These are phyloP conservation scores for Gymnothorax javanicus DNA, from an alignment of 2,797 vertebrate genomes.

Conservation along the genomic window DNA sequence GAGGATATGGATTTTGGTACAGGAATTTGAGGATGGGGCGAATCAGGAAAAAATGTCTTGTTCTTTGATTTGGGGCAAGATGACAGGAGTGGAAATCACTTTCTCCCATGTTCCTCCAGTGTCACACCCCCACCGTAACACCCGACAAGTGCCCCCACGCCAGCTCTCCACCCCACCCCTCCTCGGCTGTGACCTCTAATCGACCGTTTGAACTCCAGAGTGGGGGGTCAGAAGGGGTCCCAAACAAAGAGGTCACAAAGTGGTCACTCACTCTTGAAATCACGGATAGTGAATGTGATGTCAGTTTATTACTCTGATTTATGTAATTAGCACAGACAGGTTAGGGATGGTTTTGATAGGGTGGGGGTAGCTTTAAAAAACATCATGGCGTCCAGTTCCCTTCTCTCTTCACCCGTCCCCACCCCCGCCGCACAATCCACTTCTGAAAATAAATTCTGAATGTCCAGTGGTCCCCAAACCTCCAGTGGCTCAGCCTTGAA, in stretches of 20 bases:
- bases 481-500: constrained; percentile 78
- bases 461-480: constrained; percentile 72
- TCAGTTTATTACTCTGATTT: constrained; percentile 89
- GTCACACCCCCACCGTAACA: constrained; percentile 3
- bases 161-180: background rate
- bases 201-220: constrained; percentile 91
- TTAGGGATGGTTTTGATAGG: constrained; percentile 61
- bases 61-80: constrained; percentile 69
- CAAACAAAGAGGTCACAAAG: constrained; percentile 88
- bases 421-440: constrained; percentile 60
- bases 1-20: background rate
- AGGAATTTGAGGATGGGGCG: background rate
- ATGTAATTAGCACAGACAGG: constrained; percentile 85
- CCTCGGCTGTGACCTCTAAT: constrained; percentile 85
- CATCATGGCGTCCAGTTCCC: constrained; percentile 60
- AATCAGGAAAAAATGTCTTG: constrained; percentile 59
- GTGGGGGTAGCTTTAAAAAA: constrained; percentile 73
- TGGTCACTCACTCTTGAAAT: constrained; percentile 82
- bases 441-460: constrained; percentile 81
- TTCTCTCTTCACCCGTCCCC: constrained; percentile 56
- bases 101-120: constrained; percentile 46
- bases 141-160: background rate
- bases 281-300: constrained; percentile 74
- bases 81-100: constrained; percentile 72
- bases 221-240: constrained; percentile 85